A percentile compares a stretch with the other conserved stretches of the same genome.
Conservation (phyloP, 1,140 invertebrate genomes). For the Hycleus phaleratus region DNA sequence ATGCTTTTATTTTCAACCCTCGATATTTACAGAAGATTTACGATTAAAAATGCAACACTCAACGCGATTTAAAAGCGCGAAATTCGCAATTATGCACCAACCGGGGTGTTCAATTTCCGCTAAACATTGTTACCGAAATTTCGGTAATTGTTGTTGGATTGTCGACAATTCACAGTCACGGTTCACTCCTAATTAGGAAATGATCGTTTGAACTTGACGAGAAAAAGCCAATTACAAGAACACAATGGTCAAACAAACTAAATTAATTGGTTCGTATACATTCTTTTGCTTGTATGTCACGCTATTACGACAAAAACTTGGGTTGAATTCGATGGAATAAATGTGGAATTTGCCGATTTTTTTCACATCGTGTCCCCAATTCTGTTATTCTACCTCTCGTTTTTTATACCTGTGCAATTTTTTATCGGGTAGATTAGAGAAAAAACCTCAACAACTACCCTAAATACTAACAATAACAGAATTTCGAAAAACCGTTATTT, state of each 20-base stretch:
- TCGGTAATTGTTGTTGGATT: too few species aligned
- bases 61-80: background rate
- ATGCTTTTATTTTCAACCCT: too few species aligned
- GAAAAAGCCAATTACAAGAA: background rate
- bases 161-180: background rate
- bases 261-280: conserved; percentile 10
- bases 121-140: too few species aligned
- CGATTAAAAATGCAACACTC: too few species aligned
- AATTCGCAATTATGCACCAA: too few species aligned
- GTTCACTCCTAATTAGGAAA: background rate
- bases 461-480: too few species aligned
- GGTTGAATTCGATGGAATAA: background rate
- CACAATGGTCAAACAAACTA: conserved; percentile 4
- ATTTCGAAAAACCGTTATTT: too few species aligned
- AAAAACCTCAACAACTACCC: too few species aligned
- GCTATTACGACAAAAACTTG: background rate
- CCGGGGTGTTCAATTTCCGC: too few species aligned
- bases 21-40: too few species aligned
- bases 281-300: conserved; percentile 11
- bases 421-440: too few species aligned
- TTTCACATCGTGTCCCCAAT: conserved; percentile 4
- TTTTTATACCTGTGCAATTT: too few species aligned
- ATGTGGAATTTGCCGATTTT: background rate
- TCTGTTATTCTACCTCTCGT: background rate
- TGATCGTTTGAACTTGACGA: background rate